Percentiles rank a stretch among this genome's conserved stretches.
These are phyloP conservation scores for Galagoides demidoff DNA, from an alignment of 2,797 vertebrate genomes.

Conservation along the genomic window DNA sequence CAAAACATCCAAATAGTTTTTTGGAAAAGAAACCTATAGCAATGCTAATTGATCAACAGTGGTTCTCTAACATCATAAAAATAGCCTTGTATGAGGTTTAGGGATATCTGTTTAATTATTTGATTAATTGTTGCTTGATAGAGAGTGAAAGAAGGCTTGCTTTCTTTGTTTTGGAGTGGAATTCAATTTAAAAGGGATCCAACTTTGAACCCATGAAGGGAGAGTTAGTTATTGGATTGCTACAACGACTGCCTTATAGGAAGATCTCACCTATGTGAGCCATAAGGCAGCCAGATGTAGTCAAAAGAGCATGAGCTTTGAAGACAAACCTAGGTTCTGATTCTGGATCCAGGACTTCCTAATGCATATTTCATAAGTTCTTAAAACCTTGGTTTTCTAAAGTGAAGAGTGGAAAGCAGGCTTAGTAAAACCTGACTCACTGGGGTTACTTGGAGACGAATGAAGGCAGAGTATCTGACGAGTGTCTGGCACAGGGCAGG, in stretches of 20 bases:
- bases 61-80: slow-evolving; percentile 32
- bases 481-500: background rate
- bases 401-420: background rate
- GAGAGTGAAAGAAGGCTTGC: background rate
- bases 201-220: background rate
- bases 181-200: slow-evolving; percentile 25
- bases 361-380: background rate
- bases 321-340: background rate
- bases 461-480: background rate
- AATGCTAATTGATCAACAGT: background rate
- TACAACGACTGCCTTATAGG: background rate
- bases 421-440: background rate
- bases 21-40: background rate
- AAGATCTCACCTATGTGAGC: background rate
- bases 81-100: background rate
- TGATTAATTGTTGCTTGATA: background rate
- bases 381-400: background rate
- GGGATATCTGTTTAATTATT: slow-evolving; percentile 1
- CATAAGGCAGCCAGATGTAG: background rate
- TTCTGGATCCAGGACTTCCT: background rate
- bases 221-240: background rate
- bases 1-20: background rate
- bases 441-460: background rate
- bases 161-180: slow-evolving; percentile 34
- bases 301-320: background rate